Evolutionary conservation across 2,797 vertebrate genomes (phyloP).

Genomic region (Crax fasciolata): DNA sequence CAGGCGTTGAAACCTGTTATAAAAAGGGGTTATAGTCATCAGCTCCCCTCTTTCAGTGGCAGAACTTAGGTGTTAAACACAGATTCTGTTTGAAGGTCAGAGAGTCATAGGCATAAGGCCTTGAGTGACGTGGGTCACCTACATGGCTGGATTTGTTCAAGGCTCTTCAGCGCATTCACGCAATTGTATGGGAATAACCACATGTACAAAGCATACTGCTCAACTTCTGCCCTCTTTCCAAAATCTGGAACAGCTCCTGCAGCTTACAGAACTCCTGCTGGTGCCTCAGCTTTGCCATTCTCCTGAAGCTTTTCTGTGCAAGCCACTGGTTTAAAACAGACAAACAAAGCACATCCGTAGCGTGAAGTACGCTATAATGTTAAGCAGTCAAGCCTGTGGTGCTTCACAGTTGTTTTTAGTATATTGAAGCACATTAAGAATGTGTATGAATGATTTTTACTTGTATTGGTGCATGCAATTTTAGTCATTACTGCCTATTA

Average conservation of each 20-base stretch:
- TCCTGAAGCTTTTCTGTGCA: neutral
- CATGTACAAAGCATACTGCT: neutral
- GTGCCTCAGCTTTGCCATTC: neutral
- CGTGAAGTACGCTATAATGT: neutral
- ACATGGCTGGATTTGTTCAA: neutral
- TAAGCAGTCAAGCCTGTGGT: neutral
- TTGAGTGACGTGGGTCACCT: neutral
- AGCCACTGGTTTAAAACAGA: neutral
- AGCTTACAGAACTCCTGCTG: neutral
- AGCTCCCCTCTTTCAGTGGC: neutral
- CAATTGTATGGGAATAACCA: neutral
- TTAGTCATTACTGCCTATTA: neutral
- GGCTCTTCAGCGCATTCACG: neutral
- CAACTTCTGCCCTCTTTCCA: neutral
- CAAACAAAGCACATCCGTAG: neutral
- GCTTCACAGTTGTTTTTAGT: neutral
- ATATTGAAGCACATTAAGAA: neutral
- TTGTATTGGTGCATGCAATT: neutral
- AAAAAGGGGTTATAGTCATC: neutral
- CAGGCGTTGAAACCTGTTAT: neutral
- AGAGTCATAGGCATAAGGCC: neutral
- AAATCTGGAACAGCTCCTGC: neutral
- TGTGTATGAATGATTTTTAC: neutral
- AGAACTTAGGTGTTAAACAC: neutral
- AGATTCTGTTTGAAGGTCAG: neutral